Evolutionary conservation across 2,888 invertebrate genomes (phyloP).

Genomic region (Epirrita christyi): DNA sequence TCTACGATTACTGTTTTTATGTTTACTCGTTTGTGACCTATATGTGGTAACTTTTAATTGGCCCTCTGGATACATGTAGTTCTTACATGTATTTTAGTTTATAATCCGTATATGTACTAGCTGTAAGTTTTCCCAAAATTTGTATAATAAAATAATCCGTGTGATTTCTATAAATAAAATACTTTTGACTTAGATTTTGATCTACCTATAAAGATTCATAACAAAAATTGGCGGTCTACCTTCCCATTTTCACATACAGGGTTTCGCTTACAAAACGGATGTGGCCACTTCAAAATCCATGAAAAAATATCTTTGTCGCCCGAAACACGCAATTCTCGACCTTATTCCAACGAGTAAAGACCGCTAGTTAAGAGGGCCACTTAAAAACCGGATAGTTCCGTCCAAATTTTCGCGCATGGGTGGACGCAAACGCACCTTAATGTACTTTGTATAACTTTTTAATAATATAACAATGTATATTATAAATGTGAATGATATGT

Average conservation of each 20-base stretch:
- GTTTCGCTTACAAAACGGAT: conserved; percentile 59
- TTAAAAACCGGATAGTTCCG: conserved; percentile 79
- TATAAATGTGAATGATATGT: conserved; percentile 34
- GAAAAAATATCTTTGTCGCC: conserved; percentile 41
- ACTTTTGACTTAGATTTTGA: too few relatives aligned
- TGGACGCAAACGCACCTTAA: conserved; percentile 64
- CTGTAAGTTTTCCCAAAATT: too few relatives aligned
- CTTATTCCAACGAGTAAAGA: conserved; percentile 29
- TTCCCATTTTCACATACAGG: conserved; percentile 26
- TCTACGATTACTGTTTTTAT: too few relatives aligned
- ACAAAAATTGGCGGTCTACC: conserved; percentile 20
- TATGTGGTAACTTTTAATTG: too few relatives aligned
- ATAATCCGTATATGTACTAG: too few relatives aligned
- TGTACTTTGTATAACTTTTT: conserved; percentile 77
- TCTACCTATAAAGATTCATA: not conserved
- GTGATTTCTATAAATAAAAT: not conserved
- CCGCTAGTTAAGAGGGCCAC: conserved; percentile 52
- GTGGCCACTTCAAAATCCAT: conserved; percentile 52
- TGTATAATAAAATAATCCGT: too few relatives aligned
- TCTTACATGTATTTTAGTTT: too few relatives aligned
- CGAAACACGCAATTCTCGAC: conserved; percentile 26
- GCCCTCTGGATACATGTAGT: too few relatives aligned
- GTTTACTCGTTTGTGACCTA: too few relatives aligned
- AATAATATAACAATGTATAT: conserved; percentile 71
- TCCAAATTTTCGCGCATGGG: conserved; percentile 73